Base-by-base conservation (phyloP, 2,797 vertebrate species). In the Anniella stebbinsi region DNA sequence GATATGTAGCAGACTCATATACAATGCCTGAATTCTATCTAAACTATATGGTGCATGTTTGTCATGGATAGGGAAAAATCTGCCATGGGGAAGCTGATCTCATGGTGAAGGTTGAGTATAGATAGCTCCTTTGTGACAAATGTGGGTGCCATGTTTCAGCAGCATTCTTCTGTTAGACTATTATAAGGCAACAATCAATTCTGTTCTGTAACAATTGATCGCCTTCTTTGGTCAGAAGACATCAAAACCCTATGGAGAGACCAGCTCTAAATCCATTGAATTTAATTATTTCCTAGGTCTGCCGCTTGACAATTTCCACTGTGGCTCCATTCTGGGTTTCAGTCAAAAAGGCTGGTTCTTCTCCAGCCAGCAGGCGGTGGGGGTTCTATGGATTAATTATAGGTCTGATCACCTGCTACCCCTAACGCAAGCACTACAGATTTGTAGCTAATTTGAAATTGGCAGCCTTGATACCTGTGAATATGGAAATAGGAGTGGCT, bases 311-410 rank as follows among this genome's bases (percentile, higher is more conserved):
- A 2, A 2, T 89, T 89, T 36, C 88, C 85, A 84, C 45, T 2
- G 36, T 78, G 6, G 10, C 66, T 36, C 70, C 2, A 2, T 10
- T 75, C 12, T 80, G 48, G n/a, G n/a, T 83, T 90, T 90, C 57
- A 75, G 73, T 28, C 2, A 87, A 87, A 89, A 18, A n/a, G 45
- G 82, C 33, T 88, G 92, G 88, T 70, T 0, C 1, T 13, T 82
- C 11, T 88, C 90, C 83, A 36, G 87, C 78, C 12, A 2, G 0
- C 87, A 80, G 45, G 45, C 3, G 45, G 45, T 90, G 2, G 28
- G 70, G n/a, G n/a, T n/a, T 28, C 1, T 83, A 4, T 41, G 91
- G 88, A 87, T 95, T 89, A 88, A 93, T 92, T 87, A 92, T 30
- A 41, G 87, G 3, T 80, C 93, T 70, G 89, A 82, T 83, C 87